phyloP scores from a whole-genome alignment of 2,888 invertebrate genomes.

The Corythucha ciliata region DNA sequence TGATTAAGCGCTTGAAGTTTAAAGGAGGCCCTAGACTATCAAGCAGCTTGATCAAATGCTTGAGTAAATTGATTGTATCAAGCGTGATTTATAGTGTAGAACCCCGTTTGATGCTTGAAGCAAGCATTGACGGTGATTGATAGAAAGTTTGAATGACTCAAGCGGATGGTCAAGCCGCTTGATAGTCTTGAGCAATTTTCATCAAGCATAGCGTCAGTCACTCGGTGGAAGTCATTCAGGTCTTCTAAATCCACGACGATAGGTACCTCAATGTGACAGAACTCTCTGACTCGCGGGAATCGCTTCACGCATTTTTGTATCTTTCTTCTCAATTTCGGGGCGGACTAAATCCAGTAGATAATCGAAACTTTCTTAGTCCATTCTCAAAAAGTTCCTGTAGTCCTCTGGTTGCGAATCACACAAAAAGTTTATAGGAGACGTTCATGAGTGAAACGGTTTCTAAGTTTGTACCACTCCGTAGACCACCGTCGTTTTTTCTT shows the following conservation, averaged over 20 bases:
- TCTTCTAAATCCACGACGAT: slow-evolving; percentile 1
- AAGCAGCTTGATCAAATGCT: too few relatives aligned
- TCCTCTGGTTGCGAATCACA: too few relatives aligned
- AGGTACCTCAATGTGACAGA: neutral
- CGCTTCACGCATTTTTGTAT: too few relatives aligned
- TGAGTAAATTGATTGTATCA: slow-evolving; percentile 14
- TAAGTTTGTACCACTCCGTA: slow-evolving; percentile 7
- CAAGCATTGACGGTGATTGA: slow-evolving; percentile 13
- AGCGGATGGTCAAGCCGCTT: slow-evolving; percentile 7
- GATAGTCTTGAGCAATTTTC: slow-evolving; percentile 10
- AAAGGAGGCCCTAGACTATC: too few relatives aligned
- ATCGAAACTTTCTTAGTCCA: neutral
- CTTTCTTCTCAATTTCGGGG: too few relatives aligned
- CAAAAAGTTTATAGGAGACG: neutral
- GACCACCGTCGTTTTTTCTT: too few relatives aligned
- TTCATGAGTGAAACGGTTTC: neutral
- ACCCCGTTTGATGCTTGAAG: neutral
- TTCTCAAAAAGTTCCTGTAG: slow-evolving; percentile 1
- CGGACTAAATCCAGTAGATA: too few relatives aligned
- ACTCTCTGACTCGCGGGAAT: neutral
- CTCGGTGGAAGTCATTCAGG: neutral
- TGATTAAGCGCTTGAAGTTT: too few relatives aligned
- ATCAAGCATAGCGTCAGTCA: neutral
- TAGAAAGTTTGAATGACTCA: slow-evolving; percentile 13
- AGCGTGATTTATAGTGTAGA: slow-evolving; percentile 2